These are phyloP conservation scores for Aldabrachelys gigantea DNA, from an alignment of 2,113 vertebrate species.

Conservation along the genomic window DNA sequence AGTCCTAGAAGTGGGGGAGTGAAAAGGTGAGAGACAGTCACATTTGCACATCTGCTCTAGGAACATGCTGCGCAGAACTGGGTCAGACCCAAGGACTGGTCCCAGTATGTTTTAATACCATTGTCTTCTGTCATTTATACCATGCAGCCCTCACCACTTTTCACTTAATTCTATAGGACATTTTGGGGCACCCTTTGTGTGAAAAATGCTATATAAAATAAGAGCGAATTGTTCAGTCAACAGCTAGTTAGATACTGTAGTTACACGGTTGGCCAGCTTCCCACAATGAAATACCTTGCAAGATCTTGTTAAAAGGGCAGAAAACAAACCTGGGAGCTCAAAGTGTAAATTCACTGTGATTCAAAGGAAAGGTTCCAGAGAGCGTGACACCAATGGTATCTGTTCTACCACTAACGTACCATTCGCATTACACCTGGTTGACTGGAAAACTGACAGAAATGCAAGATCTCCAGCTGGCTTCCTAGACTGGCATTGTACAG, in stretches of 20 bases:
- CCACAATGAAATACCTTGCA: not conserved
- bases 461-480: not conserved
- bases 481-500: not conserved
- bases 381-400: not conserved
- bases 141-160: not conserved
- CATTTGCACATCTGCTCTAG: not conserved
- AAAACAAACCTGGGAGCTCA: not conserved
- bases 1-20: too few species aligned
- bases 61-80: too few species aligned
- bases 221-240: not conserved
- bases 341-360: not conserved
- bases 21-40: accelerated
- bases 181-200: not conserved
- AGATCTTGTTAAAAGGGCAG: not conserved
- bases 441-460: not conserved
- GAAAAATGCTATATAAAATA: not conserved
- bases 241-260: too few species aligned
- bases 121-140: not conserved
- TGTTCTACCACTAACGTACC: not conserved
- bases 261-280: not conserved
- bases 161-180: not conserved
- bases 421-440: too few species aligned
- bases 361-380: not conserved
- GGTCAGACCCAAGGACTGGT: too few species aligned
- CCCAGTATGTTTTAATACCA: not conserved